Evolutionary conservation across 2,797 vertebrate genomes (phyloP).

Genomic region (Microctenopoma lineatum): DNA sequence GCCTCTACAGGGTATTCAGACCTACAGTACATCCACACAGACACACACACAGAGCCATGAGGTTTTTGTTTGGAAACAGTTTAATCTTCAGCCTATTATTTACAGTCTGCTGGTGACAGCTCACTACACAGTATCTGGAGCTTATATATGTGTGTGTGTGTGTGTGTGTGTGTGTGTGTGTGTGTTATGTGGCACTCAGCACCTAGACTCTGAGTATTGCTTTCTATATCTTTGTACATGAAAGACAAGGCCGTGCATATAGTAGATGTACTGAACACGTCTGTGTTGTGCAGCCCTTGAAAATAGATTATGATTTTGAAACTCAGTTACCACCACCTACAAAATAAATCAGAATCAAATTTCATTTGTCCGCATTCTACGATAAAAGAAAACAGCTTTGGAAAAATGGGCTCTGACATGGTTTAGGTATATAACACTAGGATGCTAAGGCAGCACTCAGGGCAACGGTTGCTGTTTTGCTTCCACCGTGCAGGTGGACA

Average conservation of each 20-base stretch:
- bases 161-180: slow-evolving; percentile 22
- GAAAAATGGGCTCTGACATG: too few species aligned
- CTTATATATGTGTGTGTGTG: slow-evolving; percentile 24
- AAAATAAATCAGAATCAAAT: too few species aligned
- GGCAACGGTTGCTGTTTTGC: too few species aligned
- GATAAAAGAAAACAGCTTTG: too few species aligned
- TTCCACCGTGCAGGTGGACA: too few species aligned
- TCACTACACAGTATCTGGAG: slow-evolving; percentile 46
- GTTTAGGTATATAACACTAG: too few species aligned
- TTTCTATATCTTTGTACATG: slow-evolving; percentile 39
- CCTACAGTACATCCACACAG: slow-evolving; percentile 26
- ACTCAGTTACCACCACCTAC: too few species aligned
- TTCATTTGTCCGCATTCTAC: too few species aligned
- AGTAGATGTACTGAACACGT: not conserved
- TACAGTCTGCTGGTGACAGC: slow-evolving; percentile 67
- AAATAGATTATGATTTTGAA: not conserved
- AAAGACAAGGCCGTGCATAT: slow-evolving; percentile 3
- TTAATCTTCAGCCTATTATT: slow-evolving; percentile 67
- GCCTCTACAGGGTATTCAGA: slow-evolving; percentile 50
- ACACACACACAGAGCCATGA: slow-evolving; percentile 9
- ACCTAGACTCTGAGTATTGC: slow-evolving; percentile 35
- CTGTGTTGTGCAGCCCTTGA: slow-evolving; percentile 6
- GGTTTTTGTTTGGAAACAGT: slow-evolving; percentile 52
- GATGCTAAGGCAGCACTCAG: too few species aligned
- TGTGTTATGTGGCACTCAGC: slow-evolving; percentile 35